Evolutionary conservation across 2,888 invertebrate genomes (phyloP), one percentile per base, ranked within the genome.

Genomic region (Thera obeliscata): DNA sequence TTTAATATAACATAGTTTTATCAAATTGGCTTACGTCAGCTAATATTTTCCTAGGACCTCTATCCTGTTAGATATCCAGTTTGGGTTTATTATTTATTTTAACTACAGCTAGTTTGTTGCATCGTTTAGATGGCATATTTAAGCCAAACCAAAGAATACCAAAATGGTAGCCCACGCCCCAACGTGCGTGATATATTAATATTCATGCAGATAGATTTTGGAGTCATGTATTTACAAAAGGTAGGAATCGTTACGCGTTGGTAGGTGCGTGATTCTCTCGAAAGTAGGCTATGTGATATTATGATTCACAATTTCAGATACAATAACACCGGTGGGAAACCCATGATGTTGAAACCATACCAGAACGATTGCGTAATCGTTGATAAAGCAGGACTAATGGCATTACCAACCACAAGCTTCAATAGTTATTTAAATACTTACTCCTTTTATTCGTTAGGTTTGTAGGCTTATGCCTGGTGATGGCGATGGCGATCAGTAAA

Each of bases 271-370:
- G 35, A 38, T 35, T 49, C 36, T 41, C 11, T 56, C 49, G 2
- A 41, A 52, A 9, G 36, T 58, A 48, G 48, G 58, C 8, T 55
- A 55, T 22, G 22, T 22, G 22, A 22, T 46, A 59, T 58, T 43
- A 58, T 59, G 64, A 59, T 59, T 64, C 59, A 64, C 36, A 36
- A n/a, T n/a, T n/a, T n/a, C n/a, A n/a, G n/a, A n/a, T 59, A 46
- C 58, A 58, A 41, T 55, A 64, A 54, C 36, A 48, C 11, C 6
- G 35, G 5, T 36, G 38, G 41, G 49, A 63, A 35, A 55, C 59
- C 48, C 33, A 65, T 55, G 59, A 36, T 60, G 54, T 41, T 49
- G 55, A 41, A 60, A 60, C 41, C 48, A 59, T 48, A 48, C 35
- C 46, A 36, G n/a, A 35, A 8, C 9, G 49, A 11, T 65, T 65